Conservation (phyloP, 2,888 invertebrate species). For the Monoplex corrugatus region DNA sequence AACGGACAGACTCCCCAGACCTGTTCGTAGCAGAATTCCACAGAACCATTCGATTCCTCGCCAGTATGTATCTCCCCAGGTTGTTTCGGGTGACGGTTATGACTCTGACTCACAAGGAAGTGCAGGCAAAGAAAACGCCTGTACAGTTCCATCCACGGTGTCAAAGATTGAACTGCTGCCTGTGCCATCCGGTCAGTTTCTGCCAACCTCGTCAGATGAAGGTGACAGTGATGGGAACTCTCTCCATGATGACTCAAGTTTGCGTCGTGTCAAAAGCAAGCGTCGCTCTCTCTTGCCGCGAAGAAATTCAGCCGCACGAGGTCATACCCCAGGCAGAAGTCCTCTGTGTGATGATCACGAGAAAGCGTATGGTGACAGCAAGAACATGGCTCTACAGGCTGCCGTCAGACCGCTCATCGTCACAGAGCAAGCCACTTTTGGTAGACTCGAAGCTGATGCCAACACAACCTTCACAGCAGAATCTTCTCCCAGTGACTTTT, state of each 20-base stretch:
- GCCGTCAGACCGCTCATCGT: neutral
- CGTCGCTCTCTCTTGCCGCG: neutral
- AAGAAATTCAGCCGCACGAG: neutral
- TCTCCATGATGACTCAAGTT: too few species aligned
- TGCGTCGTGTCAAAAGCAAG: too few species aligned
- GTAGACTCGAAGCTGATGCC: slow-evolving; percentile 82
- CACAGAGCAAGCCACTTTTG: slow-evolving; percentile 32
- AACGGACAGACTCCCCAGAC: neutral
- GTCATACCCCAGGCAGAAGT: neutral
- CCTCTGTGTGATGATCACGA: neutral
- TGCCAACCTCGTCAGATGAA: too few species aligned
- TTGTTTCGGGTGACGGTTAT: neutral
- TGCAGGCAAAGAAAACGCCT: neutral
- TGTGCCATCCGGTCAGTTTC: too few species aligned
- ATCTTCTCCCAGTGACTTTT: slow-evolving; percentile 92
- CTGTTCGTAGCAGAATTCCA: neutral
- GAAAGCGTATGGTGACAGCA: neutral
- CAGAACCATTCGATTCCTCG: neutral
- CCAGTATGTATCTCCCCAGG: slow-evolving; percentile 4
- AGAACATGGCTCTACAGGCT: neutral
- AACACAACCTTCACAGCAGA: slow-evolving; percentile 90
- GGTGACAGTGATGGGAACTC: too few species aligned
- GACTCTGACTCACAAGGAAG: neutral
- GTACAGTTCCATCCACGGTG: too few species aligned
- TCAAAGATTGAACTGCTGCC: neutral